A percentile compares a stretch with the other conserved stretches of the same genome.
Conservation (phyloP, 2,797 vertebrate species). For the Phylloscopus collybita region DNA sequence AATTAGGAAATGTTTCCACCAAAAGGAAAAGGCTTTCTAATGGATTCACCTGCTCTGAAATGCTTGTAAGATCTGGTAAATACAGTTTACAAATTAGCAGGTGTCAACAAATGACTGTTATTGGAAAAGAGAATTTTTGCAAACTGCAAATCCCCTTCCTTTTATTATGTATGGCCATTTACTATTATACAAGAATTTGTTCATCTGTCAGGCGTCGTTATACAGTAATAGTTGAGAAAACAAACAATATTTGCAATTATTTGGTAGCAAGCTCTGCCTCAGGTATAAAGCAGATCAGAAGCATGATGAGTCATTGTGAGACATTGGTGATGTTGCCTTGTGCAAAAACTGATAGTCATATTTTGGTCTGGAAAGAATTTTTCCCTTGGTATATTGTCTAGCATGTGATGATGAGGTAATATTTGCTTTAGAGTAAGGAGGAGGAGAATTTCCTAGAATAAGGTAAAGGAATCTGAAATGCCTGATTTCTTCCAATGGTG, state of each 20-base stretch:
- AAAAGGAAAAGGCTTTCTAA: neutral
- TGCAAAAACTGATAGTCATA: conserved; percentile 10
- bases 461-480: neutral
- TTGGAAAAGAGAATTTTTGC: neutral
- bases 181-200: neutral
- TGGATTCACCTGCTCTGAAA: conserved; percentile 5
- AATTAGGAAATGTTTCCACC: neutral
- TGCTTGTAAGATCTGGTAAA: neutral
- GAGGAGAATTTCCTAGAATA: neutral
- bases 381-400: neutral
- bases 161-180: neutral
- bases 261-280: neutral
- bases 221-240: neutral
- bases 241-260: neutral
- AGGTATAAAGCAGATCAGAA: neutral
- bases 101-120: neutral
- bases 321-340: neutral
- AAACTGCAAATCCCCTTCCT: neutral
- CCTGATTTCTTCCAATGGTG: neutral
- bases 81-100: conserved; percentile 6
- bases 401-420: conserved; percentile 35
- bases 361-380: conserved; percentile 9
- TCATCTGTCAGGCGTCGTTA: neutral
- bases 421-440: neutral
- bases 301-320: conserved; percentile 16